These are phyloP conservation scores for Uromys caudimaculatus DNA, from an alignment of 2,797 vertebrate genomes.

Conservation along the genomic window DNA sequence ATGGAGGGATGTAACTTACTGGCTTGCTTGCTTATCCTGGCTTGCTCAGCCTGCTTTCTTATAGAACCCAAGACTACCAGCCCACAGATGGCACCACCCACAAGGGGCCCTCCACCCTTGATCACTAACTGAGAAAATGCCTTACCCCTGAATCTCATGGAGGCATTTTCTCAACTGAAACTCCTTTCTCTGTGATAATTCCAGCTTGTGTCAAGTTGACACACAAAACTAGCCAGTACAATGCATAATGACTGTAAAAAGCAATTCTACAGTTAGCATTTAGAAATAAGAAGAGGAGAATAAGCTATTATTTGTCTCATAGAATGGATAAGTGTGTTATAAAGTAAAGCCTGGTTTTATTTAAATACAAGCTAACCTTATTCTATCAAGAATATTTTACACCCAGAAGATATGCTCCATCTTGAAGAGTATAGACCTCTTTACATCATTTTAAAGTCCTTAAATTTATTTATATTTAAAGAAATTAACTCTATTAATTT, in stretches of 20 bases:
- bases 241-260: neutral
- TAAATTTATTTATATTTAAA: neutral
- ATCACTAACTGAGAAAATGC: too few relatives aligned
- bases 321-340: neutral
- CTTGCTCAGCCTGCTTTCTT: too few relatives aligned
- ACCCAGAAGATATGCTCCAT: neutral
- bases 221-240: too few relatives aligned
- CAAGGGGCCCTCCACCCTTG: too few relatives aligned
- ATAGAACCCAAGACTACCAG: too few relatives aligned
- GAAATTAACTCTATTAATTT: neutral
- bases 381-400: conserved; percentile 39
- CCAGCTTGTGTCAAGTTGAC: too few relatives aligned
- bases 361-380: neutral
- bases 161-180: too few relatives aligned
- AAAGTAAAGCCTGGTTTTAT: conserved; percentile 34
- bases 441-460: neutral
- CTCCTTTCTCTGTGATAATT: too few relatives aligned
- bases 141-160: too few relatives aligned
- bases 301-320: neutral
- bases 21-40: too few relatives aligned
- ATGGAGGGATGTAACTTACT: too few relatives aligned
- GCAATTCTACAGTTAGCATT: neutral
- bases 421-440: neutral
- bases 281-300: neutral
- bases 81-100: too few relatives aligned